These are phyloP conservation scores for Loxodonta africana DNA, from an alignment of 2,113 vertebrate species.

Conservation along the genomic window DNA sequence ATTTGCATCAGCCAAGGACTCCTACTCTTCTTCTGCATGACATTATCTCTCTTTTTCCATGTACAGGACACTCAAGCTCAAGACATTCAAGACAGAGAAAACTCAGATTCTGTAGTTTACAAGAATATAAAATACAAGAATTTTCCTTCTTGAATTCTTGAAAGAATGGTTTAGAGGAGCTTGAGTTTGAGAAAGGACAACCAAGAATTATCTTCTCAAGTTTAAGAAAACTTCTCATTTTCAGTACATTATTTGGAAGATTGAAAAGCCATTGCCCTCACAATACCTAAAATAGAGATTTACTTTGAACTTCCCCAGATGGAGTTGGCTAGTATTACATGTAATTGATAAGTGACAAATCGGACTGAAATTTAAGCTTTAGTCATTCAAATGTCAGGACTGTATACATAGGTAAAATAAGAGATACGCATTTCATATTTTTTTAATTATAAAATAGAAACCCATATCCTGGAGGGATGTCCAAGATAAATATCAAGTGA, in stretches of 20 bases:
- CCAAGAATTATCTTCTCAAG: background rate
- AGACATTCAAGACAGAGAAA: background rate
- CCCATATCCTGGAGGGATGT: background rate
- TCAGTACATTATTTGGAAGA: background rate
- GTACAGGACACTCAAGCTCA: background rate
- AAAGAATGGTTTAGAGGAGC: background rate
- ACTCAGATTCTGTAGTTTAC: background rate
- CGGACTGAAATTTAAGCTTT: background rate
- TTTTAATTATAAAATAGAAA: conserved; percentile 1
- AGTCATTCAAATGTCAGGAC: background rate
- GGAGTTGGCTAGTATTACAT: background rate
- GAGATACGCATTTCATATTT: background rate
- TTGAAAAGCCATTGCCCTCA: background rate
- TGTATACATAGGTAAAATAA: background rate
- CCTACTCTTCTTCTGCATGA: background rate
- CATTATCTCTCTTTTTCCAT: background rate
- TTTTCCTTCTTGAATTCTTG: background rate
- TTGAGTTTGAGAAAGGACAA: background rate
- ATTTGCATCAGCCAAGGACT: background rate
- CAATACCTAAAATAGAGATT: background rate
- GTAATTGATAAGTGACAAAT: background rate
- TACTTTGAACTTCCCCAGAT: background rate
- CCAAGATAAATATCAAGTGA: background rate
- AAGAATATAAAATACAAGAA: background rate
- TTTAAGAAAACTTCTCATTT: conserved; percentile 13